phyloP scores from a whole-genome alignment of 1,140 invertebrate species.

The Bradynema listronoti region DNA sequence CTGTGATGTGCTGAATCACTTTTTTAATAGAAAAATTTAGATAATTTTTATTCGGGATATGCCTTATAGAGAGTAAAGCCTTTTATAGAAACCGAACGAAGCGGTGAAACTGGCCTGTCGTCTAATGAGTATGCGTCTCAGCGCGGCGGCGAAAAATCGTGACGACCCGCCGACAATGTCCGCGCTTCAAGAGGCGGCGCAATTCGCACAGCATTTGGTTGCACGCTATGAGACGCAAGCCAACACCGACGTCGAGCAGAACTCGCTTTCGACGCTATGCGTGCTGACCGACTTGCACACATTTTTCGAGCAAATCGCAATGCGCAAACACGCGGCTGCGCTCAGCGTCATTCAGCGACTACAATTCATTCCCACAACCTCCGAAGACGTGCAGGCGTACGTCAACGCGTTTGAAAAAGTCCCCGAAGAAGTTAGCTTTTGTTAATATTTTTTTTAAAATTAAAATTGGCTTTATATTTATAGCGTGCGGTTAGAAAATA shows the following conservation, averaged over 20 bases:
- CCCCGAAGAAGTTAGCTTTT: conserved; percentile 24
- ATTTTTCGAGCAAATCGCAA: conserved; percentile 17
- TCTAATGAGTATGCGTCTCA: conserved; percentile 21
- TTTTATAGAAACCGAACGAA: conserved; percentile 31
- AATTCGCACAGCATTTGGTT: conserved; percentile 34
- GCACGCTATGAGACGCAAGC: conserved; percentile 17
- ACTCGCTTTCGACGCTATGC: conserved; percentile 16
- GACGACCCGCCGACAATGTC: not conserved
- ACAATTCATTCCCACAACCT: conserved; percentile 32
- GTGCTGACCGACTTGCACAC: conserved; percentile 28
- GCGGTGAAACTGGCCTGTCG: conserved; percentile 30
- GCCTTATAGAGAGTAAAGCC: too few species aligned
- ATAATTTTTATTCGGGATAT: conserved; percentile 9
- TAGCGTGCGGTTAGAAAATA: too few species aligned
- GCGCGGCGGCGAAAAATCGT: not conserved
- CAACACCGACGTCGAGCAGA: conserved; percentile 13
- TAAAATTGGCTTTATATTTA: too few species aligned
- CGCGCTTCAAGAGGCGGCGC: conserved; percentile 4
- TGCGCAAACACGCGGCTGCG: conserved; percentile 24
- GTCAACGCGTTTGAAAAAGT: conserved; percentile 22
- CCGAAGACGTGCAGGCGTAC: conserved; percentile 19
- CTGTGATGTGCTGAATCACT: too few species aligned
- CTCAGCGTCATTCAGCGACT: conserved; percentile 29
- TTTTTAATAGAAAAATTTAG: too few species aligned
- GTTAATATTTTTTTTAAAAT: too few species aligned